A percentile compares a stretch with the other conserved stretches of the same genome.
Evolutionary conservation across 2,113 vertebrate species (phyloP).

Genomic region (Colinus virginianus): DNA sequence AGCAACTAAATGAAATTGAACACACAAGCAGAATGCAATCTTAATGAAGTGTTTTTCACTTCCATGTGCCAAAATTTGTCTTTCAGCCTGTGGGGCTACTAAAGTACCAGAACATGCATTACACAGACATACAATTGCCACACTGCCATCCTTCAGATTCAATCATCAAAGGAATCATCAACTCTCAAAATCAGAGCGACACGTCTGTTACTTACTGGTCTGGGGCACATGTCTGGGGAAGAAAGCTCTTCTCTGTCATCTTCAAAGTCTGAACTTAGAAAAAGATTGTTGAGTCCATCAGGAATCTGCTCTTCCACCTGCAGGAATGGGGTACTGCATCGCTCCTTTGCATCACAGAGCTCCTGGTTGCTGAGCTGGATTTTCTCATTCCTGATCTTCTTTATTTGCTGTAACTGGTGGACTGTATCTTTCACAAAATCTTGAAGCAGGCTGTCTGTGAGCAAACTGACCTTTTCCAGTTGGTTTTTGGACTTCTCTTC

Average conservation of each 20-base stretch:
- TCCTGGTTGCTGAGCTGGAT: slow-evolving; percentile 83
- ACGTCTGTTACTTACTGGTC: slow-evolving; percentile 84
- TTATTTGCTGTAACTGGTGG: slow-evolving; percentile 86
- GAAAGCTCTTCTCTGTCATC: slow-evolving; percentile 89
- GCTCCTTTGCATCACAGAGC: slow-evolving; percentile 65
- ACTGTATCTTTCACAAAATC: slow-evolving; percentile 88
- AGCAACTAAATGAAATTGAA: background rate
- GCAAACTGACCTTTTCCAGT: slow-evolving; percentile 76
- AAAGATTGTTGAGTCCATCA: slow-evolving; percentile 76
- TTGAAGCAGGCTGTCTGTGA: slow-evolving; percentile 86
- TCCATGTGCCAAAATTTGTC: background rate
- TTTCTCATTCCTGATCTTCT: slow-evolving; percentile 87
- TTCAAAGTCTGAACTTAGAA: slow-evolving; percentile 76
- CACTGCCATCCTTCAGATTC: background rate
- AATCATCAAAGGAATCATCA: background rate
- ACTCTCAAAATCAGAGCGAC: background rate
- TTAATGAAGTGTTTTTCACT: background rate
- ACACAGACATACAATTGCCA: background rate
- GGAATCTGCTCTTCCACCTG: slow-evolving; percentile 68
- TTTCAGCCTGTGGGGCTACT: background rate
- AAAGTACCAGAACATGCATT: background rate
- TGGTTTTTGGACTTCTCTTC: slow-evolving; percentile 67
- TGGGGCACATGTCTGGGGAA: slow-evolving; percentile 91
- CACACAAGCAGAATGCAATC: background rate
- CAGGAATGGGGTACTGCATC: background rate